phyloP scores from a whole-genome alignment of 1,140 invertebrate genomes.

The Stenopsyche tienmushanensis region DNA sequence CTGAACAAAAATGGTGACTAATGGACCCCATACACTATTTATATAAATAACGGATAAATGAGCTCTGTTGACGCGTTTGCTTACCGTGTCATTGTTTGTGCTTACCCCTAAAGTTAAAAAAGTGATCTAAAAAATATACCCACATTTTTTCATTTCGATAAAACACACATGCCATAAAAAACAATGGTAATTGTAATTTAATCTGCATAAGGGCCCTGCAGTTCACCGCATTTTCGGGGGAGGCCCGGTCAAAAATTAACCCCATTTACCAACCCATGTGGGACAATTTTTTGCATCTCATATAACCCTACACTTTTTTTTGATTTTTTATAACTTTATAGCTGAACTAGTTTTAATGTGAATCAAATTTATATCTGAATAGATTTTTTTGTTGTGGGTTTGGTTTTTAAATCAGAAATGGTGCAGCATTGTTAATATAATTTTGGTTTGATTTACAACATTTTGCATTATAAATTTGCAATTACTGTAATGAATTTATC shows the following conservation, averaged over 20 bases:
- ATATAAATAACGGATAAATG: slow-evolving; percentile 35
- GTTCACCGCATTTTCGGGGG: slow-evolving; percentile 33
- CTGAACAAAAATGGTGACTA: neutral
- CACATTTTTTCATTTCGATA: slow-evolving; percentile 28
- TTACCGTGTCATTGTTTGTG: slow-evolving; percentile 36
- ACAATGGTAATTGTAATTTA: slow-evolving; percentile 39
- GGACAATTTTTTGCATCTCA: slow-evolving; percentile 19
- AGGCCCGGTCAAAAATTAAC: slow-evolving; percentile 38
- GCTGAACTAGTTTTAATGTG: slow-evolving; percentile 8
- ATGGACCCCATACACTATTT: neutral
- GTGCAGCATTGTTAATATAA: no score
- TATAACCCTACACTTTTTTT: neutral
- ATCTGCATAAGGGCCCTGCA: slow-evolving; percentile 40
- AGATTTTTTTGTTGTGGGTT: neutral
- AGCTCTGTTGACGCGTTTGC: slow-evolving; percentile 24
- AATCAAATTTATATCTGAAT: slow-evolving; percentile 13
- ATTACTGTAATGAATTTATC: no score
- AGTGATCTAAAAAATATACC: slow-evolving; percentile 28
- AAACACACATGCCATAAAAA: slow-evolving; percentile 36
- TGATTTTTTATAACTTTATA: neutral
- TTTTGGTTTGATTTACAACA: no score
- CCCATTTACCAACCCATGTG: slow-evolving; percentile 31
- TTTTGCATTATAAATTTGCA: no score
- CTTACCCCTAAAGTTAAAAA: slow-evolving; percentile 15
- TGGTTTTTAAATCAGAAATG: neutral